phyloP scores from a whole-genome alignment of 2,797 vertebrate species.

The Alosa sapidissima region DNA sequence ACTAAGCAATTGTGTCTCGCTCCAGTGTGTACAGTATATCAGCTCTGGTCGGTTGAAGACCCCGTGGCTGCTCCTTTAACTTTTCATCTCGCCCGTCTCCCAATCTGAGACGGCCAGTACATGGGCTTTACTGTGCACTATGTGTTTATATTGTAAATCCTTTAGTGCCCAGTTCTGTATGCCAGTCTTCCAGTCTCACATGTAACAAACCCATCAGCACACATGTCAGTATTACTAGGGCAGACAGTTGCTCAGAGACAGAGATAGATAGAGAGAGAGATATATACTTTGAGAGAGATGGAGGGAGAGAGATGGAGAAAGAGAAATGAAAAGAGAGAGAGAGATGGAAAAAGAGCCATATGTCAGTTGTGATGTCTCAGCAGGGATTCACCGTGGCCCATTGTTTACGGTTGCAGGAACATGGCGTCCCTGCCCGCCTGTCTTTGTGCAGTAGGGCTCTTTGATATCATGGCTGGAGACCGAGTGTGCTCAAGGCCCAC shows the following conservation, averaged over 20 bases:
- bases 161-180: background rate
- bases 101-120: background rate
- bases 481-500: background rate
- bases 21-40: slow-evolving; percentile 3
- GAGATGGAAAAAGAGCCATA: slow-evolving; percentile 21
- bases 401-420: slow-evolving; percentile 23
- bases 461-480: slow-evolving; percentile 25
- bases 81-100: background rate
- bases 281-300: background rate
- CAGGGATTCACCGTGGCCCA: slow-evolving; percentile 16
- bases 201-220: background rate
- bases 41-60: background rate
- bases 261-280: background rate
- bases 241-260: background rate
- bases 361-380: slow-evolving; percentile 34
- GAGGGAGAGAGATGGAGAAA: background rate
- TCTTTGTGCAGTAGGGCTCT: slow-evolving; percentile 9
- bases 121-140: background rate
- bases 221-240: background rate
- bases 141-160: background rate
- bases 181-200: background rate
- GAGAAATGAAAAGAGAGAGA: background rate
- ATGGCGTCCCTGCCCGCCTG: slow-evolving; percentile 7
- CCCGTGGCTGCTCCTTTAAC: background rate
- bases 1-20: background rate